Evolutionary conservation across 2,113 vertebrate genomes (phyloP), one percentile per base, ranked within the genome.

Genomic region (Pelobates fuscus): DNA sequence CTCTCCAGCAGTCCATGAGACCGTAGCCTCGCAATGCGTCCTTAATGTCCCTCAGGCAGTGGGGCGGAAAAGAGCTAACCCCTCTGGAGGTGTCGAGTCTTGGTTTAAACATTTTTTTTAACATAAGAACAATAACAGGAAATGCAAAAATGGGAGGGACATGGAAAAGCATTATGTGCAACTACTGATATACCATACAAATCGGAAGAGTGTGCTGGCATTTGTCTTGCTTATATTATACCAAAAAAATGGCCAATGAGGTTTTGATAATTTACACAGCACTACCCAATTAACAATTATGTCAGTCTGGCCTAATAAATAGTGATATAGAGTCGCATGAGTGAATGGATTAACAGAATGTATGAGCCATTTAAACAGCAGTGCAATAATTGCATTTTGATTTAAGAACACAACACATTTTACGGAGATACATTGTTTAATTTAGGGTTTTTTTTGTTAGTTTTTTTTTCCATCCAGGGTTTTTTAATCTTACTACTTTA

Each of bases 301-400:
- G 84, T 84, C 82, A 86, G 77, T 25, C 66, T 77, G 88, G 84
- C 63, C 73, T 79, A 87, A 89, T 85, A 86, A 87, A 84, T 78
- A 82, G 81, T 72, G 82, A 78, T 77, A 82, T 77, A 80, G 78
- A 73, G 76, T 77, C 81, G 32, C 10, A 55, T 23, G 11, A 46
- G 69, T 55, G 52, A 87, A 85, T 83, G 59, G 73, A 82, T 2
- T 74, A 60, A 81, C 52, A 81, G 80, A 76, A 79, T 58, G 81
- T 10, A 52, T 72, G 85, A 74, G 76, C 21, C 64, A 64, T 69
- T 87, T 80, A 71, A 82, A 57, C 10, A 82, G 71, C 57, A 68
- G 59, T 83, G 71, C 57, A 70, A 59, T 84, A 85, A 86, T 85
- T 85, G 74, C 37, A 80, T 27, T 54, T 30, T 80, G 24, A 79